Conservation (phyloP, 2,113 vertebrate species). For the Sander vitreus region DNA sequence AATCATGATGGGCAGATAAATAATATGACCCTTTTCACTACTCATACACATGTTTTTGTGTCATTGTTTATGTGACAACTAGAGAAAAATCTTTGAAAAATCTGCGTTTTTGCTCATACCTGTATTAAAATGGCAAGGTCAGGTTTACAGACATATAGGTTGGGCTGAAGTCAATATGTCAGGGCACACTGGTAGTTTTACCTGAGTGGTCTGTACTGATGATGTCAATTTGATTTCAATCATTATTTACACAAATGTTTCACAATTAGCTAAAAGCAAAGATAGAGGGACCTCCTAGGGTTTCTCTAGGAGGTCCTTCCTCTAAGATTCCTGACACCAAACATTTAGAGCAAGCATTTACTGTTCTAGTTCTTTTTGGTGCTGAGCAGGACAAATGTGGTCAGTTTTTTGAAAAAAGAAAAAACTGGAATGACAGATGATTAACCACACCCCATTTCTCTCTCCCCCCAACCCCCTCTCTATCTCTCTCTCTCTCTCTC, state of each 20-base stretch:
- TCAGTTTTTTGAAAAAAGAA: neutral
- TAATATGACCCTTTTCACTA: neutral
- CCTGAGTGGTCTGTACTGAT: neutral
- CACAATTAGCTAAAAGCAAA: neutral
- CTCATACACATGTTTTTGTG: neutral
- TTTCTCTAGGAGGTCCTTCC: neutral
- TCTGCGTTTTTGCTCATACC: neutral
- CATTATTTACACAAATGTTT: neutral
- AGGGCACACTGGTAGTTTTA: neutral
- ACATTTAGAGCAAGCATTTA: neutral
- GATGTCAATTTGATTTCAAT: too few species aligned
- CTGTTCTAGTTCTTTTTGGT: neutral
- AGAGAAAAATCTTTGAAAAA: neutral
- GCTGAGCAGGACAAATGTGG: neutral
- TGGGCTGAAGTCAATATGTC: neutral
- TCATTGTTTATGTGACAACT: neutral
- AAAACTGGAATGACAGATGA: constrained; percentile 17
- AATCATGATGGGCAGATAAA: neutral
- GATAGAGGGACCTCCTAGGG: neutral
- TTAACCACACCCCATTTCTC: constrained; percentile 22
- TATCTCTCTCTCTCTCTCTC: constrained; percentile 7
- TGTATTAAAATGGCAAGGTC: neutral
- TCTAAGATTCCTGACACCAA: neutral
- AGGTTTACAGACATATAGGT: neutral
- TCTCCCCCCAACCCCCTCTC: too few species aligned